phyloP scores from a whole-genome alignment of 2,888 invertebrate species.

The Gasteruption jaculator region DNA sequence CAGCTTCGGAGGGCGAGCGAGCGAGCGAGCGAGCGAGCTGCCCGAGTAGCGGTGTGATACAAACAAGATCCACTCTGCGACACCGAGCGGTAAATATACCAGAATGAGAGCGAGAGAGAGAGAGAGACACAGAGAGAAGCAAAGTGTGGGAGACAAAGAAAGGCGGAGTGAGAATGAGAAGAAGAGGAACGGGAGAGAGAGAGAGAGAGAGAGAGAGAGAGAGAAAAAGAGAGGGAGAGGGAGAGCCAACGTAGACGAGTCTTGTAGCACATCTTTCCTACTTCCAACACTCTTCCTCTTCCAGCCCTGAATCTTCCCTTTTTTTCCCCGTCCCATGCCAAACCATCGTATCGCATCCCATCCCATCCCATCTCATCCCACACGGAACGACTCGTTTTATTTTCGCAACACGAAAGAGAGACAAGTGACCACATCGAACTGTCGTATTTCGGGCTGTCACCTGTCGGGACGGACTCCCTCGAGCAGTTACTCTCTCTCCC shows the following conservation, averaged over 20 bases:
- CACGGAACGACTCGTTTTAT: constrained; percentile 33
- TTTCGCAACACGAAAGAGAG: constrained; percentile 35
- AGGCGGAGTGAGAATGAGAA: constrained; percentile 12
- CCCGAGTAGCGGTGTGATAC: constrained; percentile 39
- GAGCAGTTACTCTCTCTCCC: constrained; percentile 27
- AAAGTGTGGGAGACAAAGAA: constrained; percentile 17
- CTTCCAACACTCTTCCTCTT: constrained; percentile 9
- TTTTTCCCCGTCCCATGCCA: constrained; percentile 4
- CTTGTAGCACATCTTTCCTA: no score
- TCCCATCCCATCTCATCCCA: not conserved
- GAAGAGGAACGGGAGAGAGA: constrained; percentile 2
- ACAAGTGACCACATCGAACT: constrained; percentile 44
- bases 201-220: constrained; percentile 3
- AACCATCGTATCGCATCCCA: constrained; percentile 8
- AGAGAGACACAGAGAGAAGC: constrained; percentile 14
- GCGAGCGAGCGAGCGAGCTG: constrained; percentile 22
- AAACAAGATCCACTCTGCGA: constrained; percentile 46
- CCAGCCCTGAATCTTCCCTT: constrained; percentile 3
- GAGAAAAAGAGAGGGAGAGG: no score
- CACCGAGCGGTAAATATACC: constrained; percentile 42
- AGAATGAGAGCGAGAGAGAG: constrained; percentile 11
- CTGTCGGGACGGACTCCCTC: no score
- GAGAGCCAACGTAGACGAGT: no score
- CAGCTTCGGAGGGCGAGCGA: constrained; percentile 40
- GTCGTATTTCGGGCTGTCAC: constrained; percentile 42